Percentiles rank a stretch among this genome's conserved stretches.
phyloP scores from a whole-genome alignment of 2,113 vertebrate species.

The Etheostoma spectabile region DNA sequence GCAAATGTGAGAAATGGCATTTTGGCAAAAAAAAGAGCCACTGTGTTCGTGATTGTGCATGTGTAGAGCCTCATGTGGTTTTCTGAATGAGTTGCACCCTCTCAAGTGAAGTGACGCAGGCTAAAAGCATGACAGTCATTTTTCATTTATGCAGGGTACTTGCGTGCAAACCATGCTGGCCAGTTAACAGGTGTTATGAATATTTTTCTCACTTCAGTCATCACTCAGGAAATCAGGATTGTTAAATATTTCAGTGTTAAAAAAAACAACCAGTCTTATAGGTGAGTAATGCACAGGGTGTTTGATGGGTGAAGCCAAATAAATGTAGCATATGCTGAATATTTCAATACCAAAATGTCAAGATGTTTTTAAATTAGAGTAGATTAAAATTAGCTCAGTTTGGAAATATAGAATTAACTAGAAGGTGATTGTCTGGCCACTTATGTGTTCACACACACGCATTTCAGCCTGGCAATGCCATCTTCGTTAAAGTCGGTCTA shows the following conservation, averaged over 20 bases:
- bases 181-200: constrained; percentile 9
- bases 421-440: too few relatives aligned
- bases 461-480: too few relatives aligned
- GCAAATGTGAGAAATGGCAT: constrained; percentile 28
- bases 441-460: too few relatives aligned
- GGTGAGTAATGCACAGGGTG: background rate
- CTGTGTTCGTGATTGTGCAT: background rate
- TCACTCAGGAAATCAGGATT: background rate
- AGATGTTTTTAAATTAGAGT: constrained; percentile 6
- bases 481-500: too few relatives aligned
- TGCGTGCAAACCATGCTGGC: background rate
- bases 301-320: constrained; percentile 20
- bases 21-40: constrained; percentile 3
- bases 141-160: constrained; percentile 1
- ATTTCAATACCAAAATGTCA: too few relatives aligned
- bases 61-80: background rate
- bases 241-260: background rate
- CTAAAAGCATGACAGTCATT: constrained; percentile 12
- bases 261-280: background rate
- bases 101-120: background rate
- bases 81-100: background rate
- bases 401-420: too few relatives aligned
- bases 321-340: background rate
- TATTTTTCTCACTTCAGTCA: constrained; percentile 20
- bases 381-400: too few relatives aligned